Conservation (phyloP, 2,797 vertebrate genomes). For the Australoheros facetus region DNA sequence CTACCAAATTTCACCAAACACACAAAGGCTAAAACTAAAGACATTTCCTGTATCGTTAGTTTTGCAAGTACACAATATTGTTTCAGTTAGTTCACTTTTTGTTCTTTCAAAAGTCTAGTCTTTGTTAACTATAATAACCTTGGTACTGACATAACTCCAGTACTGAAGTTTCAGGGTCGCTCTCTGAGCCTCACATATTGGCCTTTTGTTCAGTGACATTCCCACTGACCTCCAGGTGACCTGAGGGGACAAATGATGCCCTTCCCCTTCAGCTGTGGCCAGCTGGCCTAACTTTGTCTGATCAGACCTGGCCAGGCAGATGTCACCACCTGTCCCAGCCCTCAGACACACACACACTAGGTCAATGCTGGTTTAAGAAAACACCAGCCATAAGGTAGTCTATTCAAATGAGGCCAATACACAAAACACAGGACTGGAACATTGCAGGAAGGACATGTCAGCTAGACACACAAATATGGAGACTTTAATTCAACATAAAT, state of each 20-base stretch:
- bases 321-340: constrained; percentile 73
- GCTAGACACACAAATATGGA: neutral
- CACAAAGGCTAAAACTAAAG: neutral
- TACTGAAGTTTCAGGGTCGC: constrained; percentile 2
- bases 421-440: constrained; percentile 14
- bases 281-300: constrained; percentile 64
- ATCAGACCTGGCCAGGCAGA: constrained; percentile 57
- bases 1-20: neutral
- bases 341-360: constrained; percentile 37
- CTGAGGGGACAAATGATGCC: constrained; percentile 68
- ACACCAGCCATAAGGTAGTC: constrained; percentile 42
- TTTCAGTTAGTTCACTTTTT: neutral
- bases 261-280: constrained; percentile 75
- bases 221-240: constrained; percentile 72
- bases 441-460: neutral
- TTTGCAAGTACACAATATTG: neutral
- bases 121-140: neutral
- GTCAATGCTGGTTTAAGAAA: constrained; percentile 77
- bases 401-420: constrained; percentile 31
- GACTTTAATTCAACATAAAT: neutral
- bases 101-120: neutral
- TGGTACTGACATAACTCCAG: constrained; percentile 17
- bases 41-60: neutral
- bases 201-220: constrained; percentile 69
- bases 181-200: constrained; percentile 25